Conservation (phyloP, 2,797 vertebrate genomes). For the Dermochelys coriacea region DNA sequence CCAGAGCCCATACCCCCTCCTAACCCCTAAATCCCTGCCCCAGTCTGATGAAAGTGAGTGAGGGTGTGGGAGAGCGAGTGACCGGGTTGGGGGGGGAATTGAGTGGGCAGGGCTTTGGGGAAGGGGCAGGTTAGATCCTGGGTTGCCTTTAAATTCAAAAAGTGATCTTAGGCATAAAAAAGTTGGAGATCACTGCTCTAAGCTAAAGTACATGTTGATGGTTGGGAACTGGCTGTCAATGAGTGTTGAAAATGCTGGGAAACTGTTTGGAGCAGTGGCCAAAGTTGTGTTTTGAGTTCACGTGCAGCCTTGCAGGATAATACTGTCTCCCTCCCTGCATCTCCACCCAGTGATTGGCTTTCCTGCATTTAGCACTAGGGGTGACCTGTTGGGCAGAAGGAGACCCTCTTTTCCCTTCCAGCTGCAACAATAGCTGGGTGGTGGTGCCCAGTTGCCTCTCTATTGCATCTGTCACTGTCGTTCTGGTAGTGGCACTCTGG, state of each 20-base stretch:
- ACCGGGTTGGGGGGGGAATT: no score
- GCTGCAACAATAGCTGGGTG: not conserved
- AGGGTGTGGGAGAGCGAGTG: no score
- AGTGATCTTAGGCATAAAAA: no score
- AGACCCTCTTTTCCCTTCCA: not conserved
- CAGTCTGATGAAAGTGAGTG: no score
- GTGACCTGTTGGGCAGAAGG: not conserved
- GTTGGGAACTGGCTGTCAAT: not conserved
- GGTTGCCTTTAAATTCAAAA: no score
- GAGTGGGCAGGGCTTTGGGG: no score
- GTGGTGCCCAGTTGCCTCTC: not conserved
- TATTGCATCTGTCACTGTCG: not conserved
- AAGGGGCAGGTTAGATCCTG: no score
- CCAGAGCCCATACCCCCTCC: no score
- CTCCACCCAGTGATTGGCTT: rapidly evolving
- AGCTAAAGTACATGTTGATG: not conserved
- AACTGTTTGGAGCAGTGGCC: not conserved
- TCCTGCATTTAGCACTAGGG: not conserved
- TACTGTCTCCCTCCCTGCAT: not conserved
- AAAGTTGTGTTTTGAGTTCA: not conserved
- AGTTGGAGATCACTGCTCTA: not conserved
- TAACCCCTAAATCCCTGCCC: no score
- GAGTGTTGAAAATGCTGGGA: not conserved
- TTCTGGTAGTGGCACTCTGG: not conserved
- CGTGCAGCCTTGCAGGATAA: not conserved